phyloP scores from a whole-genome alignment of 1,140 invertebrate species.

The Pentalonia nigronervosa region DNA sequence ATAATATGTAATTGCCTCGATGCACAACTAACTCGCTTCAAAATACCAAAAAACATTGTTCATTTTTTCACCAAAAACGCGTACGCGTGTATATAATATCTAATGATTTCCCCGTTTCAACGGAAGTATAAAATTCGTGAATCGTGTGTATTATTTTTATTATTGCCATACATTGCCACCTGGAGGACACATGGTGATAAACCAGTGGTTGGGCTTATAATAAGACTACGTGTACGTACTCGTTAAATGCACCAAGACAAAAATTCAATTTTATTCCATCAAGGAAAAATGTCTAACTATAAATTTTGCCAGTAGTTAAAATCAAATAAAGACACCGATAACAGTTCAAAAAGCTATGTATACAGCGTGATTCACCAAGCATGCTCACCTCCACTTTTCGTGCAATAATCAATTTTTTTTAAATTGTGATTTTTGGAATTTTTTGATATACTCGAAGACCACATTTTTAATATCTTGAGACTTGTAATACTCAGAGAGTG shows the following conservation, averaged over 20 bases:
- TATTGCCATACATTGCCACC: neutral
- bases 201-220: too few relatives aligned
- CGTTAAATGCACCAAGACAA: too few relatives aligned
- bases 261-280: neutral
- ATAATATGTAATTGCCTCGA: neutral
- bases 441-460: too few relatives aligned
- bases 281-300: neutral
- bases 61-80: neutral
- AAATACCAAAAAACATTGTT: neutral
- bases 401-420: too few relatives aligned
- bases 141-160: conserved; percentile 20
- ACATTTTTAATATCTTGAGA: too few relatives aligned
- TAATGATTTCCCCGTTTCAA: neutral
- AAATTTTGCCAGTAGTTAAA: neutral
- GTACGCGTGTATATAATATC: neutral
- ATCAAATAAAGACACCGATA: neutral
- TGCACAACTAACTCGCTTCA: neutral
- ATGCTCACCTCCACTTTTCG: too few relatives aligned
- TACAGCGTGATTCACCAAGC: too few relatives aligned
- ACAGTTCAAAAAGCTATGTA: neutral
- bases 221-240: neutral
- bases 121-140: neutral
- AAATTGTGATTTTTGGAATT: too few relatives aligned
- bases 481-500: too few relatives aligned
- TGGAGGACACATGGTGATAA: neutral